A percentile compares a stretch with the other conserved stretches of the same genome.
Conservation (phyloP, 2,888 invertebrate genomes). For the Calliopum simillimum region DNA sequence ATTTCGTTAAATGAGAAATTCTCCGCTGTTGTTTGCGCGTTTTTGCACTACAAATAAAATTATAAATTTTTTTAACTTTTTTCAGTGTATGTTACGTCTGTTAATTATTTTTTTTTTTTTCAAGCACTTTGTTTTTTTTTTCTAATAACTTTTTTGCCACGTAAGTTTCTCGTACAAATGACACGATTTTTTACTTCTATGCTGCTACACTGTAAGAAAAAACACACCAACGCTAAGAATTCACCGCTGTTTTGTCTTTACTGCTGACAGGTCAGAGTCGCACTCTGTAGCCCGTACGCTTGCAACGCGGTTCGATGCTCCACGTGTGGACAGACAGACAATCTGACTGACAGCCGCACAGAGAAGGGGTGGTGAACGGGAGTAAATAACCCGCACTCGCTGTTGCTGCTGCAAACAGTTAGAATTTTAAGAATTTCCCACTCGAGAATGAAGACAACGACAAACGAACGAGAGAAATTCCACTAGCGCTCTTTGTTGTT, state of each 20-base stretch:
- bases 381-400: slow-evolving; percentile 1
- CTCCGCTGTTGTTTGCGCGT: slow-evolving; percentile 9
- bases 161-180: too few relatives aligned
- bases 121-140: not conserved
- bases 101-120: slow-evolving; percentile 15
- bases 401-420: slow-evolving; percentile 4
- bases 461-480: not conserved
- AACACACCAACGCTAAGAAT: slow-evolving; percentile 32
- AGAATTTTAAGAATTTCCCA: slow-evolving; percentile 26
- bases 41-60: slow-evolving; percentile 35
- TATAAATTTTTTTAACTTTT: not conserved
- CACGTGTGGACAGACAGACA: slow-evolving; percentile 38
- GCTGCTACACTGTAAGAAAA: too few relatives aligned
- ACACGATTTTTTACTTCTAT: too few relatives aligned
- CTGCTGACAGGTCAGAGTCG: slow-evolving; percentile 44
- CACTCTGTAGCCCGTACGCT: slow-evolving; percentile 39
- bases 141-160: slow-evolving; percentile 10
- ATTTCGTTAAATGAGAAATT: not conserved
- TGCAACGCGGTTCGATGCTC: slow-evolving; percentile 36
- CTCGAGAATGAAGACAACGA: not conserved
- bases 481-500: slow-evolving; percentile 30
- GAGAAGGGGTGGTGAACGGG: not conserved
- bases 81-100: not conserved
- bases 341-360: slow-evolving; percentile 17
- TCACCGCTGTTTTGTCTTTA: slow-evolving; percentile 34